A percentile compares a stretch with the other conserved stretches of the same genome.
phyloP scores from a whole-genome alignment of 2,888 invertebrate species.

The Ormyrus labotus region DNA sequence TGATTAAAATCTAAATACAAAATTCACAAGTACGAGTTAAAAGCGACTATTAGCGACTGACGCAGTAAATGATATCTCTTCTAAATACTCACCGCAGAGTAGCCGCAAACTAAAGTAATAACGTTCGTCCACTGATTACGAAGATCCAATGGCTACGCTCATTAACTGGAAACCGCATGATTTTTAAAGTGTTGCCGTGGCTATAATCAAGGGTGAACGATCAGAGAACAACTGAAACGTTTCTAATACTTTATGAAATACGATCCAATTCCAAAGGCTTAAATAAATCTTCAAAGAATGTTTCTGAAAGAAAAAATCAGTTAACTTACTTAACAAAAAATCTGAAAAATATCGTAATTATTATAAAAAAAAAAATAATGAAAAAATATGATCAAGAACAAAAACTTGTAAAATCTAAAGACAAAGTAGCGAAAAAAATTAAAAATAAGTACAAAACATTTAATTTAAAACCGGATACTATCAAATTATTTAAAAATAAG shows the following conservation, averaged over 20 bases:
- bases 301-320: no score
- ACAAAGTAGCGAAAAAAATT: neutral
- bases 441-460: constrained; percentile 8
- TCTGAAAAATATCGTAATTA: no score
- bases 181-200: neutral
- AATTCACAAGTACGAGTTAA: no score
- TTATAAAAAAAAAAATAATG: no score
- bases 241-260: no score
- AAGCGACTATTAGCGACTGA: no score
- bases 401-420: neutral
- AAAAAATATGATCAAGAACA: neutral
- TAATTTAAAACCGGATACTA: neutral
- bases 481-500: neutral
- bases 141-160: constrained; percentile 15
- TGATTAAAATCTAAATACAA: no score
- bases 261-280: no score
- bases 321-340: no score
- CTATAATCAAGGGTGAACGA: no score
- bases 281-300: no score
- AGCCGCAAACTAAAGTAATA: constrained; percentile 26
- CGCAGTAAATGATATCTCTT: neutral
- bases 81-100: constrained; percentile 7
- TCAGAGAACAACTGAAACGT: no score
- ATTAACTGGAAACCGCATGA: constrained; percentile 33
- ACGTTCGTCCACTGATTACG: constrained; percentile 38